Conservation (phyloP, 2,797 vertebrate genomes). For the Neosilurus hyrtlii region DNA sequence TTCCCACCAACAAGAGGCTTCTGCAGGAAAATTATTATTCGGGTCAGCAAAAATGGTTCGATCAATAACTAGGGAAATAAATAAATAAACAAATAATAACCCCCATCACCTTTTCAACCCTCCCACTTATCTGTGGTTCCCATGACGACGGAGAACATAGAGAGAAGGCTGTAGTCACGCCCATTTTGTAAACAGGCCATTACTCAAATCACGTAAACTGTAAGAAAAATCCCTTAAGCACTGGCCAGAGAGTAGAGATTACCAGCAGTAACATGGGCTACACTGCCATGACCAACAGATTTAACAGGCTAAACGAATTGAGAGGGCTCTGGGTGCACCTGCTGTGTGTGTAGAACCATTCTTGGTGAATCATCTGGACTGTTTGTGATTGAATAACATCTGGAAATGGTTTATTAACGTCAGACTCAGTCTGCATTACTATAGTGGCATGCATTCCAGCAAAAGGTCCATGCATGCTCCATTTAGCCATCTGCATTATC, state of each 20-base stretch:
- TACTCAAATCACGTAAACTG: background rate
- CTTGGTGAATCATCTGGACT: background rate
- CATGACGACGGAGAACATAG: conserved; percentile 33
- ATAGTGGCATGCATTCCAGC: background rate
- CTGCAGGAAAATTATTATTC: background rate
- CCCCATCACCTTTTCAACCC: background rate
- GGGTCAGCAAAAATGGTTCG: background rate
- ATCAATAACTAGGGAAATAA: background rate
- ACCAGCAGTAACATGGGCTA: background rate
- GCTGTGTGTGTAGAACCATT: background rate
- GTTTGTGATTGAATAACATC: background rate
- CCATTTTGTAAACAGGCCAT: conserved; percentile 27
- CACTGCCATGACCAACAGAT: background rate
- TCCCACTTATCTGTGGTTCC: background rate
- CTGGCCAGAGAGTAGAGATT: background rate
- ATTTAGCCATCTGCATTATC: background rate
- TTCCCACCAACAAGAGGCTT: background rate
- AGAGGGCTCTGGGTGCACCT: background rate
- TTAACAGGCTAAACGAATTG: background rate
- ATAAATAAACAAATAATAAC: background rate
- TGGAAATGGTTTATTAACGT: background rate
- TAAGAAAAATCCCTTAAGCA: background rate
- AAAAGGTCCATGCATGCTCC: background rate
- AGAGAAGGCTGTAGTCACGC: conserved; percentile 2
- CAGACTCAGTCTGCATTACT: background rate